Conservation (phyloP, 2,113 vertebrate genomes). For the Ramphastos sulfuratus region DNA sequence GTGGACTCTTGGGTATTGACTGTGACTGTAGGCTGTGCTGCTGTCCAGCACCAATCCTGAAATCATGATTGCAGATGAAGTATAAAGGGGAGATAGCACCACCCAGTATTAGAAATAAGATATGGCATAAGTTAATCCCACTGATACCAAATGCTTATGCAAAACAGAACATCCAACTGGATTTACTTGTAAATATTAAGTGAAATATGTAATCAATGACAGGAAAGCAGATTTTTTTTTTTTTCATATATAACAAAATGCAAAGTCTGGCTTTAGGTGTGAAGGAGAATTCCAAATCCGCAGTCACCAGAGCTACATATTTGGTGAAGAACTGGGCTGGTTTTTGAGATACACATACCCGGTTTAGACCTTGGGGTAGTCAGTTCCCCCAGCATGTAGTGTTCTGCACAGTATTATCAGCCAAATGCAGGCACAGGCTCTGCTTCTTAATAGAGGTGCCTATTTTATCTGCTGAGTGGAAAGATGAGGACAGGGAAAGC, state of each 20-base stretch:
- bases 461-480: background rate
- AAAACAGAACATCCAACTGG: background rate
- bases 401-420: background rate
- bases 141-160: background rate
- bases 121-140: background rate
- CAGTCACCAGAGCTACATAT: background rate
- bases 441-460: background rate
- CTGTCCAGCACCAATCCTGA: background rate
- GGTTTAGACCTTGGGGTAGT: background rate
- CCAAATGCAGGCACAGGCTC: background rate
- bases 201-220: background rate
- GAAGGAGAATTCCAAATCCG: background rate
- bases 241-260: background rate
- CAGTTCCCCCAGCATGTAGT: accelerated
- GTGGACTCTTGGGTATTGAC: background rate
- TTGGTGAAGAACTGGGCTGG: background rate
- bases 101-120: background rate
- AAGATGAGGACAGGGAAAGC: background rate
- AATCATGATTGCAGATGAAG: background rate
- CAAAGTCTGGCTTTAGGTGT: background rate
- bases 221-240: background rate
- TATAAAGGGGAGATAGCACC: background rate
- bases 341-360: background rate
- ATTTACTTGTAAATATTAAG: background rate
- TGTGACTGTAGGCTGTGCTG: background rate